Evolutionary conservation across 2,888 invertebrate genomes (phyloP).

Genomic region (Eupithecia tripunctaria): DNA sequence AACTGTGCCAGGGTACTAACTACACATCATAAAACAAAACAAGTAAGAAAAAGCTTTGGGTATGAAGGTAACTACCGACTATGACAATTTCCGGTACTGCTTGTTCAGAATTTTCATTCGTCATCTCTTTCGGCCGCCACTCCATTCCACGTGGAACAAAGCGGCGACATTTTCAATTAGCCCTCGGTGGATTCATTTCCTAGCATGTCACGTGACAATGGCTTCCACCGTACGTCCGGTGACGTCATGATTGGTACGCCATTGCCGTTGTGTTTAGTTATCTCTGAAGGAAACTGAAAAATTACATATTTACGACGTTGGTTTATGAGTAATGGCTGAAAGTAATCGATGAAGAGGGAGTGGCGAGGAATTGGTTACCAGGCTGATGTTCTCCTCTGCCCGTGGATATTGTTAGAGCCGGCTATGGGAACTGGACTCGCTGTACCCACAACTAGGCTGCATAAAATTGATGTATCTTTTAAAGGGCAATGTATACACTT

Average conservation of each 20-base stretch:
- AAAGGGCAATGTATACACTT: no score
- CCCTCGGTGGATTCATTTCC: constrained; percentile 44
- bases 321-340: neutral
- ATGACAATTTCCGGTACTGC: neutral
- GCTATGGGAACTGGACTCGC: no score
- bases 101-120: neutral
- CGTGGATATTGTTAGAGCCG: neutral
- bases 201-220: constrained; percentile 40
- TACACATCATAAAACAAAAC: no score
- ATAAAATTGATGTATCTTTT: no score
- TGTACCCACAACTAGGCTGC: no score
- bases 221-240: constrained; percentile 30
- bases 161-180: constrained; percentile 44
- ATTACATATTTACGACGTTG: neutral
- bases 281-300: neutral
- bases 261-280: neutral
- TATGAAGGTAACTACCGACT: neutral
- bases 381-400: neutral
- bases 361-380: neutral
- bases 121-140: constrained; percentile 1
- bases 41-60: neutral
- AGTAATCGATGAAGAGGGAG: neutral
- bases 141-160: constrained; percentile 17
- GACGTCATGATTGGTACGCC: constrained; percentile 22
- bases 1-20: neutral